Evolutionary conservation across 2,888 invertebrate genomes (phyloP).

Genomic region (Phania funesta): DNA sequence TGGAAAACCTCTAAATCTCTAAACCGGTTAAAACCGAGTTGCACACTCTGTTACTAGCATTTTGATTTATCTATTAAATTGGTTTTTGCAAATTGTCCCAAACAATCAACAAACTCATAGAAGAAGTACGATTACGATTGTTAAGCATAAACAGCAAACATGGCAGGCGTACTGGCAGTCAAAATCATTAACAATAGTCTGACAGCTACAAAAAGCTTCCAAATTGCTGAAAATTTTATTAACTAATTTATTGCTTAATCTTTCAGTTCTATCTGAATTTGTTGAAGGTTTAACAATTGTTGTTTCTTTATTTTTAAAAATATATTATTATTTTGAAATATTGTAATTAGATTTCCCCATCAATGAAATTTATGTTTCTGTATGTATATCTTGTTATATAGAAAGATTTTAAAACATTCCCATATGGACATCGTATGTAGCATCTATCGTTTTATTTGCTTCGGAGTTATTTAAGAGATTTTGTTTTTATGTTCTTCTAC

Average conservation of each 20-base stretch:
- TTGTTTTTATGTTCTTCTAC: too few relatives aligned
- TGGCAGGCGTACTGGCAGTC: background rate
- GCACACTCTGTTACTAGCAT: too few relatives aligned
- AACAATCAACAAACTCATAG: slow-evolving; percentile 17
- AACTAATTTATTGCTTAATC: background rate
- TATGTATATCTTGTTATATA: background rate
- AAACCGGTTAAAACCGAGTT: too few relatives aligned
- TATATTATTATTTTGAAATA: background rate
- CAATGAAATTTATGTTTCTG: slow-evolving; percentile 12
- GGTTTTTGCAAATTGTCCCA: slow-evolving; percentile 12
- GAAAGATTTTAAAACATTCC: background rate
- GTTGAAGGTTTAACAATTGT: background rate
- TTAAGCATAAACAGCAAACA: background rate
- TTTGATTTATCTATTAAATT: too few relatives aligned
- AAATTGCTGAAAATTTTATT: too few relatives aligned
- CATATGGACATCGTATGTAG: too few relatives aligned
- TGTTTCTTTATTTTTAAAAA: background rate
- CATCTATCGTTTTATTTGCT: too few relatives aligned
- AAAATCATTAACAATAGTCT: background rate
- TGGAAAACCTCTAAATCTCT: too few relatives aligned
- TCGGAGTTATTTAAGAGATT: too few relatives aligned
- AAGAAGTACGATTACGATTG: background rate
- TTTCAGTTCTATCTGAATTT: slow-evolving; percentile 1
- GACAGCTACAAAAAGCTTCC: slow-evolving; percentile 4
- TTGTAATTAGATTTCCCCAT: background rate